phyloP scores from a whole-genome alignment of 1,140 invertebrate genomes.

The Parasteatoda tepidariorum region DNA sequence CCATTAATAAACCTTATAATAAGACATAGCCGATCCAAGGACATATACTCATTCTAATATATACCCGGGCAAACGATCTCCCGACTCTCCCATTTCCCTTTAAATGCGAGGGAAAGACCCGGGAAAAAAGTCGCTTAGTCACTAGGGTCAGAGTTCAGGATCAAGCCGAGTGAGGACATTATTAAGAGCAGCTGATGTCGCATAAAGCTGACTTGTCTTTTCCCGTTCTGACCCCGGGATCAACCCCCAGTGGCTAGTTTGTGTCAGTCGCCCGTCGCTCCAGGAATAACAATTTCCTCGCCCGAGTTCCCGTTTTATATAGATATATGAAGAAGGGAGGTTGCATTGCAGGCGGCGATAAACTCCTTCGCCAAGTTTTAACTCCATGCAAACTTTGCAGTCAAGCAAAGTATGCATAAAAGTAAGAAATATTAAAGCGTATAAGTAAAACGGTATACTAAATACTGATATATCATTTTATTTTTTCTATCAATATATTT shows the following conservation, averaged over 20 bases:
- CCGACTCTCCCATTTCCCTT: not conserved
- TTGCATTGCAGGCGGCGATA: not conserved
- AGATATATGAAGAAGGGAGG: slow-evolving; percentile 9
- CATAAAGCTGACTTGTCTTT: slow-evolving; percentile 8
- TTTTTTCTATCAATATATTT: too few relatives aligned
- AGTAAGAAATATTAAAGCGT: too few relatives aligned
- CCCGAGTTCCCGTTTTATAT: not conserved
- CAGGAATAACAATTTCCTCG: slow-evolving; percentile 51
- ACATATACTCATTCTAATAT: not conserved
- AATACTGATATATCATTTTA: too few relatives aligned
- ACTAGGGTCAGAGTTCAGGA: slow-evolving; percentile 41
- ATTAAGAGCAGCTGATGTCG: slow-evolving; percentile 46
- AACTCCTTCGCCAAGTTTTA: not conserved
- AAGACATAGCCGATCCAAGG: not conserved
- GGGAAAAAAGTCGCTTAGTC: slow-evolving; percentile 34
- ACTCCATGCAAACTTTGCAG: too few relatives aligned
- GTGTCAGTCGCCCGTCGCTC: slow-evolving; percentile 36
- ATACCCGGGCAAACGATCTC: not conserved
- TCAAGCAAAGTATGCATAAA: too few relatives aligned
- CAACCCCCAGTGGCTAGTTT: slow-evolving; percentile 52
- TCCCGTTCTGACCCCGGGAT: slow-evolving; percentile 41
- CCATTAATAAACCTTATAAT: not conserved
- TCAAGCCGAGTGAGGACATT: slow-evolving; percentile 55
- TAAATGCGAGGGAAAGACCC: not conserved
- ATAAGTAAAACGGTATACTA: too few relatives aligned